Percentiles rank a stretch among this genome's conserved stretches.
These are phyloP conservation scores for Myotis myotis DNA, from an alignment of 2,797 vertebrate species.

Conservation along the genomic window DNA sequence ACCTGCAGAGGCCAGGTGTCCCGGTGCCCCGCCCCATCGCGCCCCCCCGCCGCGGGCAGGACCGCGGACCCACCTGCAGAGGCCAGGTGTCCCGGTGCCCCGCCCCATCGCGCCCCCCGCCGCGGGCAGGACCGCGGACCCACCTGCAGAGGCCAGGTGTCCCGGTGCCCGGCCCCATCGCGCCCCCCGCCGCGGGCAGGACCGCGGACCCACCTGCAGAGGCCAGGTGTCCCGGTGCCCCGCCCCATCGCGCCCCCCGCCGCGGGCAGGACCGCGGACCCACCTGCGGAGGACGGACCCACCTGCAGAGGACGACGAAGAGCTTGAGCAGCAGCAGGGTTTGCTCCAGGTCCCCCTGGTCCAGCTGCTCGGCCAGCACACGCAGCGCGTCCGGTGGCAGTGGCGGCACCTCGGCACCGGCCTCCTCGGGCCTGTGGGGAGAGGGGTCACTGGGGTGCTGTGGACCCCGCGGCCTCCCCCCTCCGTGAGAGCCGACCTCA, in stretches of 20 bases:
- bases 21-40: too few species aligned
- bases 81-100: conserved; percentile 25
- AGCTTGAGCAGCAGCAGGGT: conserved; percentile 94
- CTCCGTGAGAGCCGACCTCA: conserved; percentile 77
- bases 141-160: conserved; percentile 84
- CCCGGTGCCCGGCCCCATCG: too few species aligned
- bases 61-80: conserved; percentile 74
- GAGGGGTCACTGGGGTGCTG: background rate
- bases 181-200: too few species aligned
- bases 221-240: conserved; percentile 14
- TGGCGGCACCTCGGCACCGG: conserved; percentile 89
- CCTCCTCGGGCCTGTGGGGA: conserved; percentile 88
- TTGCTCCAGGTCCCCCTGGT: conserved; percentile 84
- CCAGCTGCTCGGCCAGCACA: conserved; percentile 89
- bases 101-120: too few species aligned
- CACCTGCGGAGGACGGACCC: too few species aligned
- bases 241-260: too few species aligned
- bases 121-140: too few species aligned
- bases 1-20: conserved; percentile 82
- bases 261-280: too few species aligned
- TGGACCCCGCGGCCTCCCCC: background rate
- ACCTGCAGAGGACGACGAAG: conserved; percentile 90
- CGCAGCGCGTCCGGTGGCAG: conserved; percentile 90
- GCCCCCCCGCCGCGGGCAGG: too few species aligned
- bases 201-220: conserved; percentile 74